These are phyloP conservation scores for Agriopis leucophaearia DNA, from an alignment of 2,888 invertebrate species.

Conservation along the genomic window DNA sequence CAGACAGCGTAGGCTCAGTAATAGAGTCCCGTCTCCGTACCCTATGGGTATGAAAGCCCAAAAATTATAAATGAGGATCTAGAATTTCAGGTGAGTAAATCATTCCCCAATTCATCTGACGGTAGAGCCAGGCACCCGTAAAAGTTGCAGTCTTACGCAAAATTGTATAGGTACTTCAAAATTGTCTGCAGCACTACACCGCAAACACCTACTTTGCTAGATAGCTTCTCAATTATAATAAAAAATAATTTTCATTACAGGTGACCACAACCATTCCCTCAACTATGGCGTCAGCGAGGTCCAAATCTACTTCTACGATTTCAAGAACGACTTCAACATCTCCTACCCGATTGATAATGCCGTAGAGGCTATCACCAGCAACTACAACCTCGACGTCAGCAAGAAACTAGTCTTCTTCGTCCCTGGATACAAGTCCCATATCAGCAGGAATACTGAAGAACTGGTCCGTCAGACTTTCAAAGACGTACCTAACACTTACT, in stretches of 20 bases:
- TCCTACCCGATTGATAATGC: constrained; percentile 67
- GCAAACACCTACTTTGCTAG: not conserved
- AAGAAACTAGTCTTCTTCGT: constrained; percentile 75
- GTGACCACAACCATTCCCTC: constrained; percentile 71
- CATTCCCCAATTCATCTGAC: too few relatives aligned
- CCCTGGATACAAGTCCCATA: constrained; percentile 79
- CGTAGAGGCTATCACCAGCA: constrained; percentile 60
- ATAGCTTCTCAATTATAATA: not conserved
- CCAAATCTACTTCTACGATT: constrained; percentile 76
- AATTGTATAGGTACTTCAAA: too few relatives aligned
- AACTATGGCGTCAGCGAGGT: constrained; percentile 67
- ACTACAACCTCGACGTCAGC: constrained; percentile 70
- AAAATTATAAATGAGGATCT: too few relatives aligned
- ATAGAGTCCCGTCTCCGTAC: too few relatives aligned
- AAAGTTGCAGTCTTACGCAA: too few relatives aligned
- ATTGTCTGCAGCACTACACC: not conserved
- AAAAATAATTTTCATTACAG: constrained; percentile 53
- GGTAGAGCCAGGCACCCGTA: too few relatives aligned
- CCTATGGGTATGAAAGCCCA: too few relatives aligned
- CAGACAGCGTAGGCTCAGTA: too few relatives aligned
- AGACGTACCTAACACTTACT: constrained; percentile 68
- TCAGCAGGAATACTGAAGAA: constrained; percentile 71
- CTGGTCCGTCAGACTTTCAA: constrained; percentile 71
- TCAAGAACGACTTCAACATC: constrained; percentile 73
- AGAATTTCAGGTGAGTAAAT: too few relatives aligned